Evolutionary conservation across 2,797 vertebrate genomes (phyloP).

Genomic region (Hapalemur alaotrensis): DNA sequence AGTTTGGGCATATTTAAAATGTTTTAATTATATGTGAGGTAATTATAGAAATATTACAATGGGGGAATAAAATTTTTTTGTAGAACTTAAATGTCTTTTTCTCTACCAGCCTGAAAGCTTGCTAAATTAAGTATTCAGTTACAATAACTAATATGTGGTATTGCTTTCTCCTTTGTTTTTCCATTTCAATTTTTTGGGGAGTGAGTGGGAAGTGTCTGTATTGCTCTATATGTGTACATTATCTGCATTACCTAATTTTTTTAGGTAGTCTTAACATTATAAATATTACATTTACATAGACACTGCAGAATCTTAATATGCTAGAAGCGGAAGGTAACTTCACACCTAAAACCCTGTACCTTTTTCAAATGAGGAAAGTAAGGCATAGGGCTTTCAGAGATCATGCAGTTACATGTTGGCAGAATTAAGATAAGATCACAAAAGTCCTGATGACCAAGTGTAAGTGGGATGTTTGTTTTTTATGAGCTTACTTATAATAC

Average conservation of each 20-base stretch:
- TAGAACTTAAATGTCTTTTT: neutral
- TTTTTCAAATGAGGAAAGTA: conserved; percentile 26
- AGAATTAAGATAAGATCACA: neutral
- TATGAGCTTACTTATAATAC: neutral
- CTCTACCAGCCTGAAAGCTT: neutral
- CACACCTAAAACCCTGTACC: neutral
- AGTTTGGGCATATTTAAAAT: neutral
- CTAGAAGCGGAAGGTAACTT: neutral
- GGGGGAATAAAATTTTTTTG: neutral
- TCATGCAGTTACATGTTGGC: neutral
- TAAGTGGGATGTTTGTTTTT: neutral
- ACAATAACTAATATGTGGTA: neutral
- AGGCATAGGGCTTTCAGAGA: neutral
- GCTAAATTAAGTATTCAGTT: neutral
- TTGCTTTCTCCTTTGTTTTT: neutral
- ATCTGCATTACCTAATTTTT: neutral
- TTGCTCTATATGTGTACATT: neutral
- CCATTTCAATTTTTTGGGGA: neutral
- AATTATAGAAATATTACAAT: neutral
- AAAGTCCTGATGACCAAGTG: neutral
- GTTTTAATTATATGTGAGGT: neutral
- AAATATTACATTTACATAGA: neutral
- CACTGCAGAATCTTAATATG: neutral
- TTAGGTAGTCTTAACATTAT: neutral
- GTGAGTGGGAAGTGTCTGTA: neutral